Evolutionary conservation across 2,797 vertebrate species (phyloP).

Genomic region (Acanthornis magna): DNA sequence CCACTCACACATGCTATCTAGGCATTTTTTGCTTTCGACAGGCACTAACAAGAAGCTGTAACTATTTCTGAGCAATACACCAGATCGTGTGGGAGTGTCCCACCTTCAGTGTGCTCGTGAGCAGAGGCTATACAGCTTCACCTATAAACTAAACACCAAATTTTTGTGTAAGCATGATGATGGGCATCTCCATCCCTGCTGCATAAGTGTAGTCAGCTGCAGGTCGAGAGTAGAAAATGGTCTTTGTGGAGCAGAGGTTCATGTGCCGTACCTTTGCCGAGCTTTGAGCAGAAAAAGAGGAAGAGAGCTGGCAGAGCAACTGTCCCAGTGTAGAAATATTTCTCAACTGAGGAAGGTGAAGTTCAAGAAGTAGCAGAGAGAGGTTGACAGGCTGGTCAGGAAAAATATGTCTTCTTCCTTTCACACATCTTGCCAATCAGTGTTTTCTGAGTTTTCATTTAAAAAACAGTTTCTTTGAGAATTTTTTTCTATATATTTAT

Average conservation of each 20-base stretch:
- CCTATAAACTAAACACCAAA: not conserved
- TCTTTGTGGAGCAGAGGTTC: not conserved
- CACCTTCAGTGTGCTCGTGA: not conserved
- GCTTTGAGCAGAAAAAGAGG: not conserved
- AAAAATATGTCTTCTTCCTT: not conserved
- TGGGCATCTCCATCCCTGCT: not conserved
- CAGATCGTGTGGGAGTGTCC: not conserved
- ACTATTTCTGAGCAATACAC: not conserved
- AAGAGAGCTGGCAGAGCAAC: not conserved
- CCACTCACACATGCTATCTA: not conserved
- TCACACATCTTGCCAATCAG: not conserved
- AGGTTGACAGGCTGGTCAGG: fast-evolving
- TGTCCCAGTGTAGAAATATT: not conserved
- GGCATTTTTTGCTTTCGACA: not conserved
- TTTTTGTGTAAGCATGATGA: not conserved
- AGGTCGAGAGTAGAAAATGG: not conserved
- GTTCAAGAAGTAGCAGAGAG: not conserved
- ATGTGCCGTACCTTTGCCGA: not conserved
- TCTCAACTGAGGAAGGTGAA: not conserved
- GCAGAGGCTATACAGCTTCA: not conserved
- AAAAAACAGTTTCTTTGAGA: not conserved
- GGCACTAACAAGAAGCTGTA: not conserved
- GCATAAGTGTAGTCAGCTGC: not conserved
- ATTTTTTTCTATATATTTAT: not conserved
- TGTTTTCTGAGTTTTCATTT: not conserved